Evolutionary conservation across 2,113 vertebrate genomes (phyloP).

Genomic region (Myocastor coypus): DNA sequence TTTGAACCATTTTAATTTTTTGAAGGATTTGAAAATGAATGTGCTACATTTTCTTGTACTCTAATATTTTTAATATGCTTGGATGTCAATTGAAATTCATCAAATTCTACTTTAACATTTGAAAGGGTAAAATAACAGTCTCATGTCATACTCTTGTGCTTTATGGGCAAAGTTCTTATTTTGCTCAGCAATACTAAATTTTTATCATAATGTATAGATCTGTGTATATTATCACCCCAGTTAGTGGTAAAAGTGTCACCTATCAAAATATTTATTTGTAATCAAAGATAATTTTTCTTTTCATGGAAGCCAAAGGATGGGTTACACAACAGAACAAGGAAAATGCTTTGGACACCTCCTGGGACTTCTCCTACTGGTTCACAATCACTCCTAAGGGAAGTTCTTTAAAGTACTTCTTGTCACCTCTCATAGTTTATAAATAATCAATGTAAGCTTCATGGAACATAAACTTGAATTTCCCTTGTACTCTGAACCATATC

Average conservation of each 20-base stretch:
- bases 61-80: not conserved
- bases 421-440: not conserved
- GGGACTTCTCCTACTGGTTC: not conserved
- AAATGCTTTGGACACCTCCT: not conserved
- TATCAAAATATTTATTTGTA: not conserved
- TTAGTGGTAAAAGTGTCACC: not conserved
- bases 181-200: not conserved
- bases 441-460: not conserved
- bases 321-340: not conserved
- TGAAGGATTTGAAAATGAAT: not conserved
- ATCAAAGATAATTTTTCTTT: not conserved
- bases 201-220: not conserved
- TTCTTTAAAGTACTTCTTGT: not conserved
- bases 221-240: too few relatives aligned
- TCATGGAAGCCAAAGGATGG: not conserved
- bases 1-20: conserved; percentile 42
- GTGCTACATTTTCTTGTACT: not conserved
- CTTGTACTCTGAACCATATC: not conserved
- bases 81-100: not conserved
- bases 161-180: not conserved
- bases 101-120: not conserved
- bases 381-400: not conserved
- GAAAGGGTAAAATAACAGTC: not conserved
- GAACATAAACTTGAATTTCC: not conserved
- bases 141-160: not conserved